These are phyloP conservation scores for Ostrea edulis DNA, from an alignment of 1,140 invertebrate species.

Conservation along the genomic window DNA sequence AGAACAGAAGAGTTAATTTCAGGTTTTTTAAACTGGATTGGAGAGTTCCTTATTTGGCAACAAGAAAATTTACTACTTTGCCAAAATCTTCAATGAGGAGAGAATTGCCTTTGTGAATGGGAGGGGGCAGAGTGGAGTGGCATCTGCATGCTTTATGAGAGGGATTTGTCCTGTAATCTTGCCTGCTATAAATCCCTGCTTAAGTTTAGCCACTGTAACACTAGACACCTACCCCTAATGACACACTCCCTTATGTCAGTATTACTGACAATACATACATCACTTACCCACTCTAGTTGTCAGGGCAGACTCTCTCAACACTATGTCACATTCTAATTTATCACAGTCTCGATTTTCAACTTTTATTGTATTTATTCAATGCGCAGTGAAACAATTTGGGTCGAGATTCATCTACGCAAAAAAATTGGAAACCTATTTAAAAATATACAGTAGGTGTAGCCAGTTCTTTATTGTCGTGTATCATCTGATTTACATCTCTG, in stretches of 20 bases:
- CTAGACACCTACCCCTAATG: not conserved
- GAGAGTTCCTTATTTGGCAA: conserved; percentile 3
- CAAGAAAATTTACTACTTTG: conserved; percentile 27
- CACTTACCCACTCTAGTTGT: not conserved
- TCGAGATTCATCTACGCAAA: not conserved
- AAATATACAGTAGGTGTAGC: not conserved
- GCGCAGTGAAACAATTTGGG: conserved; percentile 3
- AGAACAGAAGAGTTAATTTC: not conserved
- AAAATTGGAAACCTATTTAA: not conserved
- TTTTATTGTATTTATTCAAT: conserved; percentile 14
- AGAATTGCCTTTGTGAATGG: conserved; percentile 13
- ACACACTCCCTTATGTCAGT: conserved; percentile 18
- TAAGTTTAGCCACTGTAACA: conserved; percentile 3
- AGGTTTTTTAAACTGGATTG: not conserved
- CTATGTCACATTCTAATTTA: conserved; percentile 2
- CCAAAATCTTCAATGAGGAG: conserved; percentile 5
- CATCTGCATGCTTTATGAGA: not conserved
- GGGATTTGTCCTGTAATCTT: conserved; percentile 27
- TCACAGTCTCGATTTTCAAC: not conserved
- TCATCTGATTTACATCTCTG: not conserved
- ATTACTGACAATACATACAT: conserved; percentile 7
- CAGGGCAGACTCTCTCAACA: not conserved
- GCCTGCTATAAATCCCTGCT: conserved; percentile 22
- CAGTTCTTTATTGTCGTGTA: not conserved
- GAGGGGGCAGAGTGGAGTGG: not conserved